Base-by-base conservation (phyloP, 2,797 vertebrate species). In the Euphonia xanthogaster region DNA sequence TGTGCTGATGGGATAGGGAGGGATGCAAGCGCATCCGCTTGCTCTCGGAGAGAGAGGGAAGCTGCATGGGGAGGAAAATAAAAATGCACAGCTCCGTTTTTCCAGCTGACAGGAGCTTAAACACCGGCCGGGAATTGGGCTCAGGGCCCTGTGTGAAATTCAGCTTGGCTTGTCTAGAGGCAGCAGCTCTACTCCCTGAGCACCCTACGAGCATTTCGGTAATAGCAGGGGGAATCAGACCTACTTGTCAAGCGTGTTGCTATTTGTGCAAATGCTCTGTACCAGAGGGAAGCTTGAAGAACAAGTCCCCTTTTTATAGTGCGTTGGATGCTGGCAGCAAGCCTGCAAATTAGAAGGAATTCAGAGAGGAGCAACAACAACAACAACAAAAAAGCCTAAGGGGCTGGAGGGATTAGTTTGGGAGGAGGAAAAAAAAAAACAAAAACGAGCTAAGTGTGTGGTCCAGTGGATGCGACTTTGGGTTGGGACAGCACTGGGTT, bases 271-370 rank as follows among this genome's bases (percentile, higher is more conserved):
- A 83, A 91, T 1, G 77, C 73, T 68, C 66, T 7, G 48, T 70
- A 90, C 82, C 8, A 6, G 85, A 94, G 94, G 85, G 91, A 94
- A 96, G 95, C 93, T 60, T 94, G 95, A 95, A 94, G 95, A 96
- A 97, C 95, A 97, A 96, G 95, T 95, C 94, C 72, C 91, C 93
- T 95, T 96, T 95, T 95, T 95, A 95, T 86, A 96, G 91, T 0
- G 14, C 3, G 15, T 45, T 90, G 87, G 33, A 78, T 20, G 81
- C 95, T 97, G 96, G 96, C 92, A 83, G 81, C 0, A 0, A 92
- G 95, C 94, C 96, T 74, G 87, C 71, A 91, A 95, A 95, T 84
- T 83, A 94, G 84, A 80, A 96, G 85, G 92, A 95, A 96, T 96
- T 96, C 82, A 55, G 94, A 83, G 81, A 94, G 70, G 37, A 96